These are phyloP conservation scores for Dione vanillae DNA, from an alignment of 2,888 invertebrate species.

Conservation along the genomic window DNA sequence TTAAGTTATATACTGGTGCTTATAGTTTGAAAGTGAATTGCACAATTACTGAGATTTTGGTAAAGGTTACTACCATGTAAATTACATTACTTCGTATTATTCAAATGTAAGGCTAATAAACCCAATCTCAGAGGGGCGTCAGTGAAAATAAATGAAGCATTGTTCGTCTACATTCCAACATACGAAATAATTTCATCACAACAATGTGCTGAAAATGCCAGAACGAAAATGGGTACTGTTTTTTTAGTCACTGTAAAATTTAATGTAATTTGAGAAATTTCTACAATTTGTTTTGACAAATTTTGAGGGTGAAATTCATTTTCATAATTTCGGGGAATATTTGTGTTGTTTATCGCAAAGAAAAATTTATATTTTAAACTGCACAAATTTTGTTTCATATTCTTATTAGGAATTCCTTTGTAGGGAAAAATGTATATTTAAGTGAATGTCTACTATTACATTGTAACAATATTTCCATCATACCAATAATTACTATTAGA, in stretches of 20 bases:
- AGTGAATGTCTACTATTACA: too few species aligned
- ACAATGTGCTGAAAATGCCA: conserved; percentile 34
- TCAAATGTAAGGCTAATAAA: conserved; percentile 5
- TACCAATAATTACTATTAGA: neutral
- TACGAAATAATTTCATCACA: conserved; percentile 35
- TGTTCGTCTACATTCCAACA: conserved; percentile 28
- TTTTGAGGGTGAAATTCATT: conserved; percentile 9
- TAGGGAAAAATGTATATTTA: too few species aligned
- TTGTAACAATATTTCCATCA: too few species aligned
- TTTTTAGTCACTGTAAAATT: conserved; percentile 26
- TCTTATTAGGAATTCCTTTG: neutral
- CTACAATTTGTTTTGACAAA: conserved; percentile 24
- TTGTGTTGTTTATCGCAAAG: neutral
- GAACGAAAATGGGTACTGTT: conserved; percentile 22
- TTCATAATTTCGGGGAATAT: neutral
- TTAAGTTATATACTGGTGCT: neutral
- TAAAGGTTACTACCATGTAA: neutral
- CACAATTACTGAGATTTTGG: neutral
- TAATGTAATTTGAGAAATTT: conserved; percentile 29
- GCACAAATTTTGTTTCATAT: neutral
- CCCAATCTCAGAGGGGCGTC: conserved; percentile 14
- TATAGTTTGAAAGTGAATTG: neutral
- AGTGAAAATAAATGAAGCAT: conserved; percentile 30
- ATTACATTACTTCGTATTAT: neutral
- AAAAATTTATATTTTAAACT: neutral